Evolutionary conservation across 2,797 vertebrate species (phyloP).

Genomic region (Jordanella pulchra): DNA sequence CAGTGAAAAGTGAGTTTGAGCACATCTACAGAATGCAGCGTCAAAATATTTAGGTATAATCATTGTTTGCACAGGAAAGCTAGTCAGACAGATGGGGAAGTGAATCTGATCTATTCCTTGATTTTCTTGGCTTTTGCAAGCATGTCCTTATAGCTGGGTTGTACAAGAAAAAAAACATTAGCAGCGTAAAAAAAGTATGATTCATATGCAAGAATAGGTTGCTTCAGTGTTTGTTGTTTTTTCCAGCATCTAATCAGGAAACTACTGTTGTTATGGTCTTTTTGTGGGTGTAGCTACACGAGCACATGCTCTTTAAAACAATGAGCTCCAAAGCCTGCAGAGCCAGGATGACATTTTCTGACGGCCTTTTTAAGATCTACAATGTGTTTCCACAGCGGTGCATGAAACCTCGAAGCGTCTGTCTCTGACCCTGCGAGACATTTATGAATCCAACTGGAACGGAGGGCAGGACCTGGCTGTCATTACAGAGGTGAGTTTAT

Average conservation of each 20-base stretch:
- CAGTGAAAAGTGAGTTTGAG: slow-evolving; percentile 85
- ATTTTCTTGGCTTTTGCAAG: slow-evolving; percentile 49
- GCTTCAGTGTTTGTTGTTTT: slow-evolving; percentile 21
- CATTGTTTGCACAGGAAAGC: not conserved
- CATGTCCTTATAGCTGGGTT: slow-evolving; percentile 30
- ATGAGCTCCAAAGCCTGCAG: slow-evolving; percentile 4
- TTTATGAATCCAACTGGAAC: slow-evolving; percentile 89
- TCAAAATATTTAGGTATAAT: not conserved
- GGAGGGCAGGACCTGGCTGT: slow-evolving; percentile 84
- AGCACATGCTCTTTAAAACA: slow-evolving; percentile 34
- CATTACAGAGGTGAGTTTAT: slow-evolving; percentile 82
- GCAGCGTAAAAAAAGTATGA: slow-evolving; percentile 32
- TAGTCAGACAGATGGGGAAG: slow-evolving; percentile 50
- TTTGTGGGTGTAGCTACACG: slow-evolving; percentile 36
- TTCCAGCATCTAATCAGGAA: slow-evolving; percentile 46
- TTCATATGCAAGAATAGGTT: slow-evolving; percentile 6
- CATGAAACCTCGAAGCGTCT: slow-evolving; percentile 90
- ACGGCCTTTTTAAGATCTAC: slow-evolving; percentile 1
- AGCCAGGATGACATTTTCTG: not conserved
- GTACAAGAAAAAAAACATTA: slow-evolving; percentile 1
- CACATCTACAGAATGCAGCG: not conserved
- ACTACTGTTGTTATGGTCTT: slow-evolving; percentile 61
- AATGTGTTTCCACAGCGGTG: slow-evolving; percentile 76
- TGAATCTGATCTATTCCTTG: slow-evolving; percentile 52
- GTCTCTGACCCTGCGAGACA: slow-evolving; percentile 87